Evolutionary conservation across 2,888 invertebrate species (phyloP), one percentile per base, ranked within the genome.

Genomic region (Brachyopa scutellaris): DNA sequence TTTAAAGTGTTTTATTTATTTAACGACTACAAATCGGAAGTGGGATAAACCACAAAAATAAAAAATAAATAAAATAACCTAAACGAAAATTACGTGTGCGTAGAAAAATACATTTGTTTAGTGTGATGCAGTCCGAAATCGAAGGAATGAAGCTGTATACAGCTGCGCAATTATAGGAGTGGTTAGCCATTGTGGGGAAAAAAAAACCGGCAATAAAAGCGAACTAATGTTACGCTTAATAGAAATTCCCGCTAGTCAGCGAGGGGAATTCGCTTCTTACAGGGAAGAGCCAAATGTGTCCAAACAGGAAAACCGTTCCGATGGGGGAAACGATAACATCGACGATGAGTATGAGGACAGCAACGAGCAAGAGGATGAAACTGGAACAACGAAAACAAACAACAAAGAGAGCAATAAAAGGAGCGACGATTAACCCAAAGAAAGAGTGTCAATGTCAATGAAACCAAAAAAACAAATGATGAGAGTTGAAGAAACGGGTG

Each of bases 1-100:
- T n/a, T n/a, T n/a, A n/a, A n/a, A n/a, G n/a, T n/a, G n/a, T n/a
- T n/a, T n/a, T n/a, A n/a, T n/a, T n/a, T n/a, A n/a, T n/a, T n/a
- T n/a, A n/a, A n/a, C n/a, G n/a, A n/a, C n/a, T 42, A 42, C 15
- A 49, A 33, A 31, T 51, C 51, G 31, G 33, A 51, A 51, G 51
- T 51, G 51, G 51, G 51, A 33, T 51, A 5, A 3, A 11, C n/a
- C 33, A 1, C 2, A 51, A 31, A 45, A 36, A 36, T 36, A n/a
- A 8, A 36, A 36, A 11, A 36, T n/a, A 36, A 1, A 4, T 4
- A 26, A 26, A 26, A 26, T 2, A 6, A 11, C 1, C 11, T 3
- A 33, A 1, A n/a, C 3, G 3, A n/a, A n/a, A 33, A 33, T n/a
- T n/a, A n/a, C 33, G 8, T 8, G n/a, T n/a, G n/a, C 5, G n/a